Evolutionary conservation across 2,888 invertebrate genomes (phyloP), one percentile per base, ranked within the genome.

Genomic region (Eustalomyia histrio): DNA sequence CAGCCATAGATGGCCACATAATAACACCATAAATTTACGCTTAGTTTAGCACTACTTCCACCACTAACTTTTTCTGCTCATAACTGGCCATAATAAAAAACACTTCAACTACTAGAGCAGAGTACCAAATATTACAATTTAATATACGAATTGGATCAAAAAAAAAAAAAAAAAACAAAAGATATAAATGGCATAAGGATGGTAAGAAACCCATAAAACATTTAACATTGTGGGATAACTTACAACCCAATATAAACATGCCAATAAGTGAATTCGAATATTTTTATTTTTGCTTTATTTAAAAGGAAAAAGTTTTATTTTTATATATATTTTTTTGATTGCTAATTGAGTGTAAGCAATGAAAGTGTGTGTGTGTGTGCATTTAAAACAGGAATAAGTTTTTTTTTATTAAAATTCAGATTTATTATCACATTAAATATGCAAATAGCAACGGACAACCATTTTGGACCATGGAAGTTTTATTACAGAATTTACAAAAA

Each of bases 1-100:
- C 43, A 47, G 14, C 47, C 55, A 63, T 43, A 67, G 67, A 63
- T 69, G 69, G 50, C 64, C 68, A 71, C 55, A 76, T 64, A 80
- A 74, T 69, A 76, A 69, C 53, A 69, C 53, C 69, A 74, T 69
- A 76, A 80, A 73, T 80, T 76, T 76, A 74, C 58, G 76, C 76
- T 76, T 64, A 80, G 76, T 80, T 80, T 50, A 73, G 74, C 76
- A 69, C 50, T 35, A 58, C 60, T 39, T n/a, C 43, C 3, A 50
- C 10, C 43, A 18, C 43, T 52, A 52, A 61, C 29, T 29, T 50
- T n/a, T 29, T 43, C 58, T 50, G 50, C 39, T 43, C 58, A 52
- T 24, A 76, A 75, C 50, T 67, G 63, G n/a, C 52, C 63, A 60
- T 53, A 72, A 57, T 52, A 55, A 33, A n/a, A 55, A 17, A 61